Conservation (phyloP, 1,140 invertebrate species). For the Drosophila albomicans region DNA sequence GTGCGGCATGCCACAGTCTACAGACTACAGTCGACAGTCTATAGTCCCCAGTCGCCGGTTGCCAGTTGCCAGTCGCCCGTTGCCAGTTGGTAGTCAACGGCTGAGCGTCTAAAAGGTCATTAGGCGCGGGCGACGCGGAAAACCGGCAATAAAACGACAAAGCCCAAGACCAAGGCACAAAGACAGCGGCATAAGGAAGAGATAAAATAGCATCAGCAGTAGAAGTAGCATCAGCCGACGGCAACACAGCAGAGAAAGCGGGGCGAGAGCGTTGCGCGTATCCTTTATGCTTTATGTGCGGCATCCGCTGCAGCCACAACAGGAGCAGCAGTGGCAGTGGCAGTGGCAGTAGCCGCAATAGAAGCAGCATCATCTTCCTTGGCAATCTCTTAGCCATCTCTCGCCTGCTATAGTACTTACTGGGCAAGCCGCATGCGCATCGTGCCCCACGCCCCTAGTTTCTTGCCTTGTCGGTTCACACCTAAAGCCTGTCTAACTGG, state of each 20-base stretch:
- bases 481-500: slow-evolving; percentile 50
- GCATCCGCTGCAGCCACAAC: slow-evolving; percentile 61
- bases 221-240: slow-evolving; percentile 18
- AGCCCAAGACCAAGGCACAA: slow-evolving; percentile 65
- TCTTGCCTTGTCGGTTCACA: slow-evolving; percentile 53
- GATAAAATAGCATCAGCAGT: slow-evolving; percentile 68
- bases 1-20: slow-evolving; percentile 28
- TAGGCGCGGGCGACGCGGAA: slow-evolving; percentile 70
- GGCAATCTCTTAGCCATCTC: slow-evolving; percentile 25
- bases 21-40: neutral
- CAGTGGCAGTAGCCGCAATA: neutral
- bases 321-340: slow-evolving; percentile 10
- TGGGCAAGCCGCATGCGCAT: neutral
- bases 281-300: slow-evolving; percentile 76
- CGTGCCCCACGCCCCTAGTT: neutral
- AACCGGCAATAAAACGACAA: slow-evolving; percentile 81
- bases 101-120: slow-evolving; percentile 62
- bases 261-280: slow-evolving; percentile 46
- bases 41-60: slow-evolving; percentile 13
- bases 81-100: slow-evolving; percentile 21
- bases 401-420: neutral
- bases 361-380: slow-evolving; percentile 8
- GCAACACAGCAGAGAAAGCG: slow-evolving; percentile 23
- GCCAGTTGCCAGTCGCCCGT: slow-evolving; percentile 15
- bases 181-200: slow-evolving; percentile 72